Base-by-base conservation (phyloP, 2,113 vertebrate species). In the Zootoca vivipara region DNA sequence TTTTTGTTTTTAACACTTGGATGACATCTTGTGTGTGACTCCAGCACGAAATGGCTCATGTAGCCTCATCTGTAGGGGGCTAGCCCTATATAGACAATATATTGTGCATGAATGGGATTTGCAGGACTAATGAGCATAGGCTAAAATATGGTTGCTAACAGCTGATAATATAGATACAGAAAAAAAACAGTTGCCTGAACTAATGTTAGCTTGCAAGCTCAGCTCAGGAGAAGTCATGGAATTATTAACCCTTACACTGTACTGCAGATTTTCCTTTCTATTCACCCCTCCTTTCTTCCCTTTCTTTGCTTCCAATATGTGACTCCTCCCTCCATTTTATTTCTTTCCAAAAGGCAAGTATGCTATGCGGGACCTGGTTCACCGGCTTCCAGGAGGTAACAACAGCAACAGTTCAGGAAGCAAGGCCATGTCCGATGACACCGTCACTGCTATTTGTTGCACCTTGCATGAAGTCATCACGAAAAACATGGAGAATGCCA, bases 401-500 rank as follows among this genome's bases (percentile, higher is more conserved):
- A 98, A 96, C 94, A 98, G 98, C 96, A 97, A 94, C 96, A 97
- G 90, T 89, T 89, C 96, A 1, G 96, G 97, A 0, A 98, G 98
- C 96, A 99, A 99, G 97, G 96, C 98, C 97, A 99, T 99, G 98
- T 99, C 98, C 0, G 99, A 99, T 64, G 99, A 99, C 93, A 99
- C 99, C 0, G 98, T 99, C 85, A 99, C 99, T 79, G 99, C 99
- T 30, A 98, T 99, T 95, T 99, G 99, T 97, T 99, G 99, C 82
- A 98, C 99, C 58, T 97, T 99, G 89, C 99, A 99, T 2, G 99
- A 99, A 96, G 99, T 99, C 95, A 99, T 99, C 96, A 99, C 98
- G 95, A 99, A 99, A 97, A 99, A 99, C 95, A 99, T 99, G 99
- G 99, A 99, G 97, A 99, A 99, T 5, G 98, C 99, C 97, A 99